Conservation (phyloP, 2,113 vertebrate genomes). For the Neodontobutis hainanensis region DNA sequence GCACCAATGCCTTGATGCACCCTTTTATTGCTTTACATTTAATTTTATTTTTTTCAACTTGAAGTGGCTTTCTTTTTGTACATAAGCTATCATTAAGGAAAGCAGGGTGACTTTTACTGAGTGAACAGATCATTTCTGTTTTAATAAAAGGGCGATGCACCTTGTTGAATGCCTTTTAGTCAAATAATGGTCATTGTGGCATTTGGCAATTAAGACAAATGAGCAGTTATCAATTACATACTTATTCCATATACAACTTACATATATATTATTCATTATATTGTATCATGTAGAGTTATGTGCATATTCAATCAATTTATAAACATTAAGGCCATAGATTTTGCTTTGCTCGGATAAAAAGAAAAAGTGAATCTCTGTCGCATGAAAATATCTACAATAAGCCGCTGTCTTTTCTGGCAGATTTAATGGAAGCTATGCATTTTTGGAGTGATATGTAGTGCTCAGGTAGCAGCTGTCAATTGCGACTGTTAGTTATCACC, state of each 20-base stretch:
- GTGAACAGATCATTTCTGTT: conserved; percentile 53
- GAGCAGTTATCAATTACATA: not conserved
- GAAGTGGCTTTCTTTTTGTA: conserved; percentile 62
- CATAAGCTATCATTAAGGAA: conserved; percentile 68
- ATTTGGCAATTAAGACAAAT: conserved; percentile 34
- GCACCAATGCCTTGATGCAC: conserved; percentile 57
- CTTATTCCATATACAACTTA: conserved; percentile 15
- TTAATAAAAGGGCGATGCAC: conserved; percentile 39
- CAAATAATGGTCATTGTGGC: conserved; percentile 15
- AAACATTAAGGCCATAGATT: conserved; percentile 35
- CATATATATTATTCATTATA: conserved; percentile 30
- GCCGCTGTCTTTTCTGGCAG: conserved; percentile 22
- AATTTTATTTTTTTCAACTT: conserved; percentile 29
- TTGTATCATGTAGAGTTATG: conserved; percentile 40
- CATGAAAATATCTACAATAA: conserved; percentile 52
- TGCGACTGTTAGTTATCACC: conserved; percentile 73
- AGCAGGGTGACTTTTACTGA: conserved; percentile 78
- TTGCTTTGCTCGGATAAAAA: conserved; percentile 38
- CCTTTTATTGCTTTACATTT: conserved; percentile 25
- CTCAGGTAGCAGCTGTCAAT: conserved; percentile 64
- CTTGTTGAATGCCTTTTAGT: conserved; percentile 37
- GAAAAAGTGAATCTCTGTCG: conserved; percentile 40
- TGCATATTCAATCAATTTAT: conserved; percentile 35
- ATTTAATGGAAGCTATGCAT: conserved; percentile 48
- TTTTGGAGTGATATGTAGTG: conserved; percentile 49